Conservation (phyloP, 2,797 vertebrate species). For the Eulemur rubriventer region DNA sequence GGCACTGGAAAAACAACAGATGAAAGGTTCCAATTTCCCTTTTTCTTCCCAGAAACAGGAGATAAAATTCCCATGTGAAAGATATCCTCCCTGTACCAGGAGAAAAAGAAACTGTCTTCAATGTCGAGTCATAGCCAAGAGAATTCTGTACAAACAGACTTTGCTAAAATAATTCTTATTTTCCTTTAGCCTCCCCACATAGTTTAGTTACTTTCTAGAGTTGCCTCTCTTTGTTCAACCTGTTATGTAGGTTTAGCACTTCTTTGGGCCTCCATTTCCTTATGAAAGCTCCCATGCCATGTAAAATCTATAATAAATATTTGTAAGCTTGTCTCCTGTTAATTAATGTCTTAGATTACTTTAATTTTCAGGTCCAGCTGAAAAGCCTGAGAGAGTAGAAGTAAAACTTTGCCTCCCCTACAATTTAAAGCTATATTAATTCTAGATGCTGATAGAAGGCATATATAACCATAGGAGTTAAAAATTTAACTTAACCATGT, state of each 20-base stretch:
- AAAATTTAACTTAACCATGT: not conserved
- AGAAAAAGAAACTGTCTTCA: not conserved
- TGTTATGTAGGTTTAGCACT: not conserved
- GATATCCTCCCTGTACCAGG: not conserved
- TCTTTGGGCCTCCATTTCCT: not conserved
- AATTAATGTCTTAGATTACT: not conserved
- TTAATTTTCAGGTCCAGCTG: not conserved
- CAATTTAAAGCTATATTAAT: constrained; percentile 7
- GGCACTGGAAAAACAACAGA: not conserved
- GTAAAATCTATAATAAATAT: not conserved
- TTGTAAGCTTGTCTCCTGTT: not conserved
- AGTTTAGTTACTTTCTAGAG: not conserved
- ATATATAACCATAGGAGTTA: not conserved
- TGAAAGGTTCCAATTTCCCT: not conserved
- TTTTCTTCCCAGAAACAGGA: not conserved
- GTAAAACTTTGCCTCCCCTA: not conserved
- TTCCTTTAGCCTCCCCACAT: not conserved
- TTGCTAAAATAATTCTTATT: not conserved
- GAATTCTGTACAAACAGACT: not conserved
- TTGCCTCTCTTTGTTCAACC: not conserved
- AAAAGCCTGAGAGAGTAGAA: not conserved
- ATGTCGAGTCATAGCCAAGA: not conserved
- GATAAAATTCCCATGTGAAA: not conserved
- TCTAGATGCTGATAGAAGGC: not conserved
- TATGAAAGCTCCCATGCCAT: not conserved